A percentile compares a stretch with the other conserved stretches of the same genome.
Conservation (phyloP, 1,140 invertebrate species). For the Euwallacea similis region DNA sequence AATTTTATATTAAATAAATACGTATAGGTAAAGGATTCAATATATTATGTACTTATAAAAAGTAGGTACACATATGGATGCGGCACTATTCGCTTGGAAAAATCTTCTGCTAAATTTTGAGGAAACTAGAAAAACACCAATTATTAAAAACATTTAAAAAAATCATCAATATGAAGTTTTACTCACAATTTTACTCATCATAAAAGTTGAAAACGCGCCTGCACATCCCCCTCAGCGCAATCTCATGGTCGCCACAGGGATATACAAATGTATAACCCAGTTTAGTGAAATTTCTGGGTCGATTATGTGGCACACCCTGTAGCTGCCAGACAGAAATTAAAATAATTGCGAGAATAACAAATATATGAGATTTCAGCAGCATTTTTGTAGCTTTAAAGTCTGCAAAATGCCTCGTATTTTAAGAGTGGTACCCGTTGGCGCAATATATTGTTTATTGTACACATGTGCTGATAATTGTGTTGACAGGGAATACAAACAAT, state of each 20-base stretch:
- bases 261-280: constrained; percentile 14
- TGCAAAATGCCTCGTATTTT: neutral
- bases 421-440: neutral
- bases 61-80: no score
- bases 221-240: constrained; percentile 14
- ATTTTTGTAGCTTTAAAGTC: constrained; percentile 1
- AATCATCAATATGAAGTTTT: neutral
- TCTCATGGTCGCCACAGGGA: constrained; percentile 5
- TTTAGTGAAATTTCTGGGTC: constrained; percentile 21
- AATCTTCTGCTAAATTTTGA: no score
- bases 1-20: no score
- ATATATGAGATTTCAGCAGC: no score
- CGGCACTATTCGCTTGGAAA: no score
- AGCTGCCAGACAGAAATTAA: neutral
- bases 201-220: constrained; percentile 19
- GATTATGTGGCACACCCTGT: constrained; percentile 8
- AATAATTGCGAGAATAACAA: neutral
- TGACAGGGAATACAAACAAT: no score
- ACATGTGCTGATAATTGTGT: no score
- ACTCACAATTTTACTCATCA: constrained; percentile 7
- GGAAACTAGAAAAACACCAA: no score
- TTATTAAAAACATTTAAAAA: no score
- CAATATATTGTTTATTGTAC: no score
- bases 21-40: no score
- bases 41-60: no score